Conservation (phyloP, 2,113 vertebrate genomes). For the Lota lota region DNA sequence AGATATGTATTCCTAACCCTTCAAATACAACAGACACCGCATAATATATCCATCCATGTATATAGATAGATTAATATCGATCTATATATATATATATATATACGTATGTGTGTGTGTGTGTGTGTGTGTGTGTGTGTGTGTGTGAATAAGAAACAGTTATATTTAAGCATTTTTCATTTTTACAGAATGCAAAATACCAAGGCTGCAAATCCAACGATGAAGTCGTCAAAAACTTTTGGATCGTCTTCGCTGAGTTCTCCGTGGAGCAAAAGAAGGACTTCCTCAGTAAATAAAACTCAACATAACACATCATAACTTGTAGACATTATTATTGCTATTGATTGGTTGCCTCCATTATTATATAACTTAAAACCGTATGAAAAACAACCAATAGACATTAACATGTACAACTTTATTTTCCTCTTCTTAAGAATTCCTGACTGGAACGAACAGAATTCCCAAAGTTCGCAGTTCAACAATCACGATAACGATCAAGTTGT, state of each 20-base stretch:
- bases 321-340: neutral
- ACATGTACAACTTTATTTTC: neutral
- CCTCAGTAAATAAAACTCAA: constrained; percentile 56
- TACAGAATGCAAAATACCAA: constrained; percentile 21
- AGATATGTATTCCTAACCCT: constrained; percentile 11
- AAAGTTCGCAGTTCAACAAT: constrained; percentile 9
- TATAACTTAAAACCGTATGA: neutral
- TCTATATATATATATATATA: too few relatives aligned
- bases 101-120: too few relatives aligned
- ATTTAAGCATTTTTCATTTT: constrained; percentile 2
- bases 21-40: too few relatives aligned
- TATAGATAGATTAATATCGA: too few relatives aligned
- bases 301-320: neutral
- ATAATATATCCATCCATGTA: too few relatives aligned
- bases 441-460: constrained; percentile 55
- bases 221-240: constrained; percentile 69
- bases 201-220: constrained; percentile 17
- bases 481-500: neutral
- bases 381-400: neutral
- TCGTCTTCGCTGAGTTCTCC: constrained; percentile 55
- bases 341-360: neutral
- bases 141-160: too few relatives aligned
- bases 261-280: constrained; percentile 68
- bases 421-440: constrained; percentile 55
- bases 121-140: too few relatives aligned